phyloP scores from a whole-genome alignment of 2,113 vertebrate genomes.

The Columba livia region DNA sequence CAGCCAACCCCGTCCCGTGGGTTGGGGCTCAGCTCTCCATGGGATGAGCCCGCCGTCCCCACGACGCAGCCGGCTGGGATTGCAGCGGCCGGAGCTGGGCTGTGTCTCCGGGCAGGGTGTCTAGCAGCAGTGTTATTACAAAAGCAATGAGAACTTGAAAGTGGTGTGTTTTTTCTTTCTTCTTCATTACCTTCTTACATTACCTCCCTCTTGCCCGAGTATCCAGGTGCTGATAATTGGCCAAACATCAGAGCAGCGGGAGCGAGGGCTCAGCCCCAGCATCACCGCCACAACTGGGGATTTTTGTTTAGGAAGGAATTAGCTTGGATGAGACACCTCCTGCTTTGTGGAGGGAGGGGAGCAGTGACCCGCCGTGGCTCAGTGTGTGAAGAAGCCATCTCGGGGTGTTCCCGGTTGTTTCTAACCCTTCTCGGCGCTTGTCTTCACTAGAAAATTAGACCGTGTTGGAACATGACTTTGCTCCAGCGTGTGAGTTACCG shows the following conservation, averaged over 20 bases:
- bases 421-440: slow-evolving; percentile 4
- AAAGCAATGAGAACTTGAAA: background rate
- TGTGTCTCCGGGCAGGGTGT: background rate
- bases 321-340: background rate
- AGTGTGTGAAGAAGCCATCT: background rate
- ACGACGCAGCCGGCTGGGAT: background rate
- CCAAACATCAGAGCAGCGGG: slow-evolving; percentile 20
- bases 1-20: background rate
- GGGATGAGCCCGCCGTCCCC: background rate
- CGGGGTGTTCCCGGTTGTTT: background rate
- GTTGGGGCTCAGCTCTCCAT: background rate
- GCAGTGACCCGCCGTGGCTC: background rate
- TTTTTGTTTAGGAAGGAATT: background rate
- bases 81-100: background rate
- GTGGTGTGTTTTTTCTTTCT: background rate
- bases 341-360: background rate
- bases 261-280: background rate
- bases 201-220: background rate
- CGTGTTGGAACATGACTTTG: slow-evolving; percentile 40
- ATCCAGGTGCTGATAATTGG: slow-evolving; percentile 28
- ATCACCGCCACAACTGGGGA: background rate
- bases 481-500: slow-evolving; percentile 22
- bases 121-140: background rate
- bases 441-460: background rate
- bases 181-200: background rate